Evolutionary conservation across 2,888 invertebrate genomes (phyloP).

Genomic region (Empis livida): DNA sequence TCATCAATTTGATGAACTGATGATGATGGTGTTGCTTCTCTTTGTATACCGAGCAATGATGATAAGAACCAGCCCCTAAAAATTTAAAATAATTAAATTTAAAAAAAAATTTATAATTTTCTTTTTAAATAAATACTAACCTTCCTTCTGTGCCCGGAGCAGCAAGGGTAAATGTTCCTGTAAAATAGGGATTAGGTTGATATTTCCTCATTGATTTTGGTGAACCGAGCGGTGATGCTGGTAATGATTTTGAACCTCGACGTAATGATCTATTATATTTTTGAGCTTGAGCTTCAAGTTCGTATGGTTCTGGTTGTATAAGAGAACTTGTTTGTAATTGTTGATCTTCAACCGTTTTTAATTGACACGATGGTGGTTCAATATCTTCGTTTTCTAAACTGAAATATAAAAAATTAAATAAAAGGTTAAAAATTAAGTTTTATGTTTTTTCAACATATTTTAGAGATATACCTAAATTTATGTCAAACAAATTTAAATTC

Average conservation of each 20-base stretch:
- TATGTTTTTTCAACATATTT: not conserved
- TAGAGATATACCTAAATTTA: not conserved
- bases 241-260: conserved; percentile 58
- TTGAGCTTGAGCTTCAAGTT: conserved; percentile 1
- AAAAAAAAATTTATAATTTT: not conserved
- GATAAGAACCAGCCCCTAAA: conserved; percentile 50
- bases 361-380: conserved; percentile 1
- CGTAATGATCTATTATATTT: conserved; percentile 25
- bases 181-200: conserved; percentile 48
- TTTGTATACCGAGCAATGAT: conserved; percentile 51
- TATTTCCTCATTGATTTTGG: conserved; percentile 33
- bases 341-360: conserved; percentile 13
- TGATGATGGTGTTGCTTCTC: conserved; percentile 45
- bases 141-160: conserved; percentile 7
- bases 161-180: conserved; percentile 30
- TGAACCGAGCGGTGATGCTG: conserved; percentile 52
- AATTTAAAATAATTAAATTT: conserved; percentile 23
- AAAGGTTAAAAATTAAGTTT: not conserved
- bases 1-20: conserved; percentile 44
- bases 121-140: conserved; percentile 3
- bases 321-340: conserved; percentile 9
- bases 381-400: conserved; percentile 13
- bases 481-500: not conserved
- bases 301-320: conserved; percentile 11
- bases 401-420: conserved; percentile 1